Conservation (phyloP, 2,888 invertebrate genomes). For the Drosophila multiciliata region DNA sequence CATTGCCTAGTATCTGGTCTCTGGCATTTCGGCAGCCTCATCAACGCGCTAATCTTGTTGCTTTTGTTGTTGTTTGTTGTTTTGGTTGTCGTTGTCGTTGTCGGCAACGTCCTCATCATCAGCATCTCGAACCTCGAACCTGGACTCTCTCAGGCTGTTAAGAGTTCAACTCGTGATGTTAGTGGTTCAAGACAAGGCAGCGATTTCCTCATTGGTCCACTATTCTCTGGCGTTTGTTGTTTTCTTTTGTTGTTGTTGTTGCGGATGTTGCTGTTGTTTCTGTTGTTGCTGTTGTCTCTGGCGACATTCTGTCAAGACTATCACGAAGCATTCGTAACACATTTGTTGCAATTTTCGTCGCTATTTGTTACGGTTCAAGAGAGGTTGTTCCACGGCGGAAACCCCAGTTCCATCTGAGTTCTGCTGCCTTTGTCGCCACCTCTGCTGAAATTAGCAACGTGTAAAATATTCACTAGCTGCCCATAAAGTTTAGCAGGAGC, state of each 20-base stretch:
- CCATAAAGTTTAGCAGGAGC: conserved; percentile 42
- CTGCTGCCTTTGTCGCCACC: conserved; percentile 13
- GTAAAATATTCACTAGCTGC: conserved; percentile 70
- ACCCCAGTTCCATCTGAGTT: conserved; percentile 28
- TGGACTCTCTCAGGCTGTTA: conserved; percentile 76
- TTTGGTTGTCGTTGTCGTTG: conserved; percentile 38
- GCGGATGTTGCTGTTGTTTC: conserved; percentile 11
- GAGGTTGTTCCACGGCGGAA: conserved; percentile 57
- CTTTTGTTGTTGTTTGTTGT: conserved; percentile 34
- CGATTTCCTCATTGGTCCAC: conserved; percentile 77
- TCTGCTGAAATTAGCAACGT: conserved; percentile 56
- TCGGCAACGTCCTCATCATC: conserved; percentile 68
- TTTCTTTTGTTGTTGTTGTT: conserved; percentile 33
- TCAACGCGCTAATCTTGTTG: conserved; percentile 72
- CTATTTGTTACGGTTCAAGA: conserved; percentile 78
- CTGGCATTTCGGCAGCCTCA: conserved; percentile 68
- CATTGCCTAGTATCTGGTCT: conserved; percentile 21
- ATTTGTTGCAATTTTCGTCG: conserved; percentile 81
- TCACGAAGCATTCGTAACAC: conserved; percentile 81
- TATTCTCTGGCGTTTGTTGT: conserved; percentile 42
- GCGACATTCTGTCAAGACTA: conserved; percentile 81
- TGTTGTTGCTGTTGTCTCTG: conserved; percentile 54
- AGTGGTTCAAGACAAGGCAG: conserved; percentile 76
- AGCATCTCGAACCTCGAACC: conserved; percentile 38
- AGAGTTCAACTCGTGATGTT: conserved; percentile 83